Conservation (phyloP, 2,113 vertebrate genomes). For the Gymnobelideus leadbeateri region DNA sequence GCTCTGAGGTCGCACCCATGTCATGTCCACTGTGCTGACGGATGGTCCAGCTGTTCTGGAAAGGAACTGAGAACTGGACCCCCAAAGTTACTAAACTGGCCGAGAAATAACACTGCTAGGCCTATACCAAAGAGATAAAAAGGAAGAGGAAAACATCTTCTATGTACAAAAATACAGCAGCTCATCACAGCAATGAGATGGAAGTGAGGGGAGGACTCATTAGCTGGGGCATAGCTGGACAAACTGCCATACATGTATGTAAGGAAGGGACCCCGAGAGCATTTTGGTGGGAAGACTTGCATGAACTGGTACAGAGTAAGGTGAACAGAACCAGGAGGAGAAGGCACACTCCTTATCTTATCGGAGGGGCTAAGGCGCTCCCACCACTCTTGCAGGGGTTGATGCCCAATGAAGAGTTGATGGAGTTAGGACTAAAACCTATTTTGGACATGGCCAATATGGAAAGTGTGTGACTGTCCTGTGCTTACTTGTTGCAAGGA, state of each 20-base stretch:
- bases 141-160: neutral
- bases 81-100: neutral
- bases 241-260: too few relatives aligned
- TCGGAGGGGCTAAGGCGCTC: neutral
- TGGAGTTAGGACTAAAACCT: neutral
- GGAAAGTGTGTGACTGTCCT: neutral
- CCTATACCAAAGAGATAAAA: neutral
- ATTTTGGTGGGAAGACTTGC: neutral
- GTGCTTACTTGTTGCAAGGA: neutral
- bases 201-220: neutral
- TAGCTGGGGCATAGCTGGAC: neutral
- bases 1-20: neutral
- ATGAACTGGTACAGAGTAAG: neutral
- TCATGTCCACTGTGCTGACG: neutral
- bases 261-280: too few relatives aligned
- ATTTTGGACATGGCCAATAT: neutral
- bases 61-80: neutral
- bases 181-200: neutral
- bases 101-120: neutral
- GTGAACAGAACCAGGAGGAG: neutral
- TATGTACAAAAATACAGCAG: neutral
- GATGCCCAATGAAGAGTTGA: neutral
- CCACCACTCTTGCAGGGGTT: neutral
- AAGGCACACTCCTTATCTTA: neutral
- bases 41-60: neutral